Base-by-base conservation (phyloP, 2,113 vertebrate species). In the Cynopterus brachyotis region DNA sequence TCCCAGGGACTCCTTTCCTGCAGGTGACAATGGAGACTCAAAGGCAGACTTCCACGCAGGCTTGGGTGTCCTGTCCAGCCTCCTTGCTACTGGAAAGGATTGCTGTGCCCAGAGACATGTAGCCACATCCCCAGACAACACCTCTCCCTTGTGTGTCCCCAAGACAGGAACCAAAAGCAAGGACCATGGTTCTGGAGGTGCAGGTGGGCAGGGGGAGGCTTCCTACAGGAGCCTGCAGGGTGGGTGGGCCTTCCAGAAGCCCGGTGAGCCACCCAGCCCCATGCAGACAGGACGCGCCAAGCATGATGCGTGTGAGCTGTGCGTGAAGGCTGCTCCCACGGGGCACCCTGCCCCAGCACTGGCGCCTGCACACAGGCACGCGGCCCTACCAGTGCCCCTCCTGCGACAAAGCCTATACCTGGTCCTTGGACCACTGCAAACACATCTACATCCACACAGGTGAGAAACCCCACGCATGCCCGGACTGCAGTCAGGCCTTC, bases 261-360 rank as follows among this genome's bases (percentile, higher is more conserved):
- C 99, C 0, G 99, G 99, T 19, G 98, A 98, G 89, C 97, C 99
- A 67, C 98, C 98, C 2, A 99, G 99, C 93, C 98, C 99, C 94
- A 98, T 98, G 62, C 98, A 99, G 88, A 99, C 98, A 89, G 99
- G 98, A 0, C 99, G 99, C 0, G 98, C 99, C 94, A 98, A 99
- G 37, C 99, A 99, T 1, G 99, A 99, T 81, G 98, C 98, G 32
- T 99, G 99, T 83, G 99, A 99, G 82, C 98, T 99, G 91, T 99
- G 99, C 81, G 98, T 98, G 60, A 99, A 99, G 95, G 99, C 99
- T 99, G 99, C 98, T 99, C 99, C 93, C 99, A 99, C 99, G 99
- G 0, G 99, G 99, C 1, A 99, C 99, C 1, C 98, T 99, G 35
- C 99, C 99, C 32, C 99, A 99, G 96, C 99, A 99, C 97, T 99